phyloP scores from a whole-genome alignment of 2,113 vertebrate species.

The Azemiops feae region DNA sequence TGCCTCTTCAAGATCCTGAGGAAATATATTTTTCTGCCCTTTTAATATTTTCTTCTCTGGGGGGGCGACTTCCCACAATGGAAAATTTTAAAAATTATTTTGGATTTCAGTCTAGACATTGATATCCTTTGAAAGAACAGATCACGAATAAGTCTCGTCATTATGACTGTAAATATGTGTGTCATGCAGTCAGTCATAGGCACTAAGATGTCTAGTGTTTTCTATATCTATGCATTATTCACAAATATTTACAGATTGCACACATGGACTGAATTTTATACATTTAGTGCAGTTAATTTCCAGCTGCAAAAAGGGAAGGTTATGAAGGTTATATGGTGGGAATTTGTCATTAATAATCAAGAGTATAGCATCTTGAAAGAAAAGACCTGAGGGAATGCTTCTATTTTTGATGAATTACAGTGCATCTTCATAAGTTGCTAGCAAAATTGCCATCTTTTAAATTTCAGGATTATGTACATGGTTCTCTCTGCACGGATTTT shows the following conservation, averaged over 20 bases:
- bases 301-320: background rate
- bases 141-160: background rate
- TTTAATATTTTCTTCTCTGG: no score
- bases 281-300: background rate
- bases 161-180: background rate
- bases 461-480: conserved; percentile 60
- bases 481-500: conserved; percentile 54
- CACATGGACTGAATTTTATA: background rate
- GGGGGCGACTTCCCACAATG: no score
- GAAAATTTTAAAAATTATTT: background rate
- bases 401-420: background rate
- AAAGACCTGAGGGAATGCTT: background rate
- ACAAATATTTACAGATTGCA: background rate
- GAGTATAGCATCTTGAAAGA: background rate
- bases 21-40: no score
- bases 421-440: conserved; percentile 45
- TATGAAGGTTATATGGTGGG: background rate
- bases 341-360: background rate
- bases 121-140: background rate
- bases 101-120: background rate
- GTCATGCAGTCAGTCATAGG: background rate
- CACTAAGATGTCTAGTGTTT: background rate
- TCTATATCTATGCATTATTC: background rate
- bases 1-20: no score
- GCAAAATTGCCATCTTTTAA: conserved; percentile 57